Percentiles rank a stretch among this genome's conserved stretches.
Evolutionary conservation across 2,113 vertebrate species (phyloP).

Genomic region (Notarius quadriscutis): DNA sequence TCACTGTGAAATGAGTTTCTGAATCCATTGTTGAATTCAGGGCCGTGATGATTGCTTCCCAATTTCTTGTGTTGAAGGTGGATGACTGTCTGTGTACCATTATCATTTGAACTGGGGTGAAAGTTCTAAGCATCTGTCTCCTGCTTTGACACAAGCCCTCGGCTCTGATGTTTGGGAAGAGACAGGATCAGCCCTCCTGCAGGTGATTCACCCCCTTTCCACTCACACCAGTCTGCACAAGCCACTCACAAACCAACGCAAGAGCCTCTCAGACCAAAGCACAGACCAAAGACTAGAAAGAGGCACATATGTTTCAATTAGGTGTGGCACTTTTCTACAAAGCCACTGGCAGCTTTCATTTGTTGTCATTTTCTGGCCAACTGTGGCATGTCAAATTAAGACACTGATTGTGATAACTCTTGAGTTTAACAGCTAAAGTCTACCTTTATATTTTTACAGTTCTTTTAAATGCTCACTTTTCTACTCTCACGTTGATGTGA

Average conservation of each 20-base stretch:
- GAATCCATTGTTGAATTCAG: slow-evolving; percentile 24
- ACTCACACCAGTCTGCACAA: slow-evolving; percentile 50
- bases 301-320: slow-evolving; percentile 56
- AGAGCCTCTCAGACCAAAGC: slow-evolving; percentile 53
- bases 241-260: slow-evolving; percentile 47
- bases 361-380: slow-evolving; percentile 16
- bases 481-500: not conserved
- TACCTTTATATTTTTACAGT: not conserved
- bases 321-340: slow-evolving; percentile 42
- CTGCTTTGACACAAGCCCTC: slow-evolving; percentile 66
- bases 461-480: not conserved
- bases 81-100: slow-evolving; percentile 67
- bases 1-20: slow-evolving; percentile 54
- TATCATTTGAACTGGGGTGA: slow-evolving; percentile 67
- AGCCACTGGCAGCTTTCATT: slow-evolving; percentile 41
- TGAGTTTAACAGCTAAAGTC: not conserved
- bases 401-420: not conserved
- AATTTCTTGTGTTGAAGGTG: slow-evolving; percentile 52
- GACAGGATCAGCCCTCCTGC: slow-evolving; percentile 58
- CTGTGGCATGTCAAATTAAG: not conserved
- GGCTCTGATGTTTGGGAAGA: slow-evolving; percentile 54
- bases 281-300: slow-evolving; percentile 47
- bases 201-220: slow-evolving; percentile 64
- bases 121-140: slow-evolving; percentile 60
- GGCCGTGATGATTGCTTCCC: slow-evolving; percentile 58